These are phyloP conservation scores for Amaurobius ferox DNA, from an alignment of 2,888 invertebrate species.

Conservation along the genomic window DNA sequence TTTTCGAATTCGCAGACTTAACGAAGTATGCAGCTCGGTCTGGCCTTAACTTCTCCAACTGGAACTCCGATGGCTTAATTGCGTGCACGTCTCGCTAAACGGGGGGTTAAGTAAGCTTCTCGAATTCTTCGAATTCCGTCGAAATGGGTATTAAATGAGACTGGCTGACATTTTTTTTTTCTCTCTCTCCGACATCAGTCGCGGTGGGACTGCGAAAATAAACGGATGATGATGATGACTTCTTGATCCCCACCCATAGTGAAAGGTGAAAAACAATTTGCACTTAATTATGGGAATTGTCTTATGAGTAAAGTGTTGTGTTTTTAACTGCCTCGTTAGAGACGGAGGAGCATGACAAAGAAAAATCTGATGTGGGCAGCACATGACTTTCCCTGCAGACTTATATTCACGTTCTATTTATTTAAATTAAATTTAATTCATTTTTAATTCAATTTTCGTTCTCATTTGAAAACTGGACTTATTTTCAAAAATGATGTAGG, in stretches of 20 bases:
- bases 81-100: background rate
- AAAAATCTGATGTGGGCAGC: too few species aligned
- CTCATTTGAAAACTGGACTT: too few species aligned
- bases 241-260: conserved; percentile 23
- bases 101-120: conserved; percentile 9
- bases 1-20: background rate
- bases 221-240: background rate
- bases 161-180: background rate
- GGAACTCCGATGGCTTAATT: conserved; percentile 3
- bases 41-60: background rate
- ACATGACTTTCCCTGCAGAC: too few species aligned
- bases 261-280: conserved; percentile 43
- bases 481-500: too few species aligned
- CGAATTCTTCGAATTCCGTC: conserved; percentile 34
- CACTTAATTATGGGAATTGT: conserved; percentile 66
- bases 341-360: too few species aligned
- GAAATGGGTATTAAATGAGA: conserved; percentile 6
- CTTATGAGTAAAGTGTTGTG: background rate
- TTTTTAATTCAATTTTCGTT: too few species aligned
- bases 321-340: conserved; percentile 58
- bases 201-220: conserved; percentile 36
- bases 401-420: too few species aligned
- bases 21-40: background rate
- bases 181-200: background rate
- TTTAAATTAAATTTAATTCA: too few species aligned